These are phyloP conservation scores for Ectemnius cavifrons DNA, from an alignment of 2,888 invertebrate genomes.

Conservation along the genomic window DNA sequence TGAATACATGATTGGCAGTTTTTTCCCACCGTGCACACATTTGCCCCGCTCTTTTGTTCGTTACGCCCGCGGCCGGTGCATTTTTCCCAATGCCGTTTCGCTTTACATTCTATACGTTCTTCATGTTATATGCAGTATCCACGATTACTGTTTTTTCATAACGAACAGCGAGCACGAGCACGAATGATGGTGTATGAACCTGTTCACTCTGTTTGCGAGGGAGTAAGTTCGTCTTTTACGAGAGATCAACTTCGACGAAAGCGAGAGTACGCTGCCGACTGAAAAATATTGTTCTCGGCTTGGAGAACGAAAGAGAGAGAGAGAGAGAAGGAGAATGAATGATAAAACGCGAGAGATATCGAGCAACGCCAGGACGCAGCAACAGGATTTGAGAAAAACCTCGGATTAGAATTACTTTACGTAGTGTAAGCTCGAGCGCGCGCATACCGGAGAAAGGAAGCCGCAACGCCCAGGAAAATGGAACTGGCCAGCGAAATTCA, in stretches of 20 bases:
- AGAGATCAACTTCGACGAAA: too few relatives aligned
- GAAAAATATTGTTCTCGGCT: too few relatives aligned
- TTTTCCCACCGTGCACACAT: slow-evolving; percentile 1
- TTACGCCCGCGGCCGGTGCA: slow-evolving; percentile 9
- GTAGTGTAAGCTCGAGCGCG: slow-evolving; percentile 15
- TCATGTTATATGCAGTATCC: slow-evolving; percentile 6
- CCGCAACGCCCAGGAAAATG: slow-evolving; percentile 29
- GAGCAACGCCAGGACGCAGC: not conserved
- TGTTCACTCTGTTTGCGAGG: too few relatives aligned
- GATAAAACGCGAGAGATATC: not conserved
- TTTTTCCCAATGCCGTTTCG: slow-evolving; percentile 7
- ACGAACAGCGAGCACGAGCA: not conserved
- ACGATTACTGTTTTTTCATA: slow-evolving; percentile 22
- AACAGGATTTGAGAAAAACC: slow-evolving; percentile 43
- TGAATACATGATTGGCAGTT: slow-evolving; percentile 51
- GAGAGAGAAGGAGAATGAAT: slow-evolving; percentile 5
- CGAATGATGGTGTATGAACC: not conserved
- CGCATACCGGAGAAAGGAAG: slow-evolving; percentile 32
- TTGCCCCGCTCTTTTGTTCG: slow-evolving; percentile 7
- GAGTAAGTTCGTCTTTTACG: too few relatives aligned
- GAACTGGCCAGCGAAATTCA: slow-evolving; percentile 58
- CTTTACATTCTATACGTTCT: slow-evolving; percentile 2
- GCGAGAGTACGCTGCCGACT: too few relatives aligned
- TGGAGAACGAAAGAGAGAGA: not conserved
- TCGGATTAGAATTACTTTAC: slow-evolving; percentile 51